A percentile compares a stretch with the other conserved stretches of the same genome.
Evolutionary conservation across 2,797 vertebrate genomes (phyloP).

Genomic region (Myripristis jacobus): DNA sequence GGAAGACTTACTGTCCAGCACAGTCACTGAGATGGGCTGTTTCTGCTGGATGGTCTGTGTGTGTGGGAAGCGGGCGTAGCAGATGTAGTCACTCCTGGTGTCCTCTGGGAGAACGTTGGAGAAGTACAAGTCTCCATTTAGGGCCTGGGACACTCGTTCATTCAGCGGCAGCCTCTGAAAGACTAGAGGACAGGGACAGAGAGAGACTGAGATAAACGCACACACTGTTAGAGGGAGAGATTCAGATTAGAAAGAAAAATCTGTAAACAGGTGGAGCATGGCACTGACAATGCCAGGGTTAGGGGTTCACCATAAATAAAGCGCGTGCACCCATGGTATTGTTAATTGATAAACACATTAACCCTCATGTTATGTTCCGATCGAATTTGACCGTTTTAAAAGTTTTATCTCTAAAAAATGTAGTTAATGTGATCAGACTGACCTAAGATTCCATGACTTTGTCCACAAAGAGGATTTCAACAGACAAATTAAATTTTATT

Average conservation of each 20-base stretch:
- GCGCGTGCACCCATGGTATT: neutral
- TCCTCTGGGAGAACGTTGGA: conserved; percentile 91
- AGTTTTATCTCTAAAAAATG: too few species aligned
- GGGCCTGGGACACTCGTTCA: conserved; percentile 91
- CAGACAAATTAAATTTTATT: too few species aligned
- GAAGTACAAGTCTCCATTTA: conserved; percentile 96
- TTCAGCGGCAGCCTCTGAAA: conserved; percentile 92
- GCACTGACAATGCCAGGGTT: too few species aligned
- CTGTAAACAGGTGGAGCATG: neutral
- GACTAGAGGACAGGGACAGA: conserved; percentile 73
- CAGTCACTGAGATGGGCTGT: conserved; percentile 95
- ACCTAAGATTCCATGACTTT: too few species aligned
- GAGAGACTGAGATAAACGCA: neutral
- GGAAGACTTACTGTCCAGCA: conserved; percentile 89
- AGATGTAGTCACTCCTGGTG: conserved; percentile 95
- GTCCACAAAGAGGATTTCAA: too few species aligned
- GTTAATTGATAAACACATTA: neutral
- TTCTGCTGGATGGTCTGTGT: conserved; percentile 99
- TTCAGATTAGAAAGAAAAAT: neutral
- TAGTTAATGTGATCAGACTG: too few species aligned
- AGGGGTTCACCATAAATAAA: too few species aligned
- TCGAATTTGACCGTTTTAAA: too few species aligned
- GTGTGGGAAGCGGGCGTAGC: conserved; percentile 97
- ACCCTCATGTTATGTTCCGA: too few species aligned
- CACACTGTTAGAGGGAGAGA: neutral